A percentile compares a stretch with the other conserved stretches of the same genome.
These are phyloP conservation scores for Drepana arcuata DNA, from an alignment of 1,140 invertebrate genomes.

Conservation along the genomic window DNA sequence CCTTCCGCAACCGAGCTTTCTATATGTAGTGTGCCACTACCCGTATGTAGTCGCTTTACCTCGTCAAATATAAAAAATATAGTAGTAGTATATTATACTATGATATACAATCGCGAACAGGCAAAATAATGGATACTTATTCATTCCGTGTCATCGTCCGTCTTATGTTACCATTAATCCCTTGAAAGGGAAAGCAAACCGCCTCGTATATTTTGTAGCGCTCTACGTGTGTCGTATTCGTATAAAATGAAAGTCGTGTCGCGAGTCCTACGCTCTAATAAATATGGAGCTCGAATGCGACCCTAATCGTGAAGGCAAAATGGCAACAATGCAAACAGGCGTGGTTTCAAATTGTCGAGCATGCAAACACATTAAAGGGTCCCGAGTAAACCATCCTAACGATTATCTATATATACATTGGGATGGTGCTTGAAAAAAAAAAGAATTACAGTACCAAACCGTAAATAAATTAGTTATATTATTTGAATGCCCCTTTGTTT, in stretches of 20 bases:
- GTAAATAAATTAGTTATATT: constrained; percentile 55
- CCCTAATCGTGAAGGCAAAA: constrained; percentile 66
- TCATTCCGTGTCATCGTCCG: constrained; percentile 2
- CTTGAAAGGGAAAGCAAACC: constrained; percentile 35
- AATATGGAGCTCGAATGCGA: constrained; percentile 61
- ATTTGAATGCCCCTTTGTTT: constrained; percentile 61
- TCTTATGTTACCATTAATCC: constrained; percentile 31
- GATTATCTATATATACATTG: constrained; percentile 61
- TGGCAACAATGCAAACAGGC: constrained; percentile 63
- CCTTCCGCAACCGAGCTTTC: constrained; percentile 44
- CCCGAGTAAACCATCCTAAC: constrained; percentile 50
- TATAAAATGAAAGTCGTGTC: constrained; percentile 66
- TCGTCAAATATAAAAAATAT: too few relatives aligned
- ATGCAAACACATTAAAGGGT: constrained; percentile 65
- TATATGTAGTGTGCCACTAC: too few relatives aligned
- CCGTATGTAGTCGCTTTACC: too few relatives aligned
- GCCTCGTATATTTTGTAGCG: constrained; percentile 27
- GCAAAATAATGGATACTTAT: too few relatives aligned
- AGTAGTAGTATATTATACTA: too few relatives aligned
- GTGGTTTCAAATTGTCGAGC: constrained; percentile 62
- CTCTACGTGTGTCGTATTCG: constrained; percentile 34
- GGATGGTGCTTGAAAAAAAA: constrained; percentile 28
- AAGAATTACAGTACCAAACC: constrained; percentile 31
- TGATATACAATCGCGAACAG: too few relatives aligned
- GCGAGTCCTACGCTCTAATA: constrained; percentile 61